Conservation (phyloP, 2,888 invertebrate genomes). For the Aromia moschata region DNA sequence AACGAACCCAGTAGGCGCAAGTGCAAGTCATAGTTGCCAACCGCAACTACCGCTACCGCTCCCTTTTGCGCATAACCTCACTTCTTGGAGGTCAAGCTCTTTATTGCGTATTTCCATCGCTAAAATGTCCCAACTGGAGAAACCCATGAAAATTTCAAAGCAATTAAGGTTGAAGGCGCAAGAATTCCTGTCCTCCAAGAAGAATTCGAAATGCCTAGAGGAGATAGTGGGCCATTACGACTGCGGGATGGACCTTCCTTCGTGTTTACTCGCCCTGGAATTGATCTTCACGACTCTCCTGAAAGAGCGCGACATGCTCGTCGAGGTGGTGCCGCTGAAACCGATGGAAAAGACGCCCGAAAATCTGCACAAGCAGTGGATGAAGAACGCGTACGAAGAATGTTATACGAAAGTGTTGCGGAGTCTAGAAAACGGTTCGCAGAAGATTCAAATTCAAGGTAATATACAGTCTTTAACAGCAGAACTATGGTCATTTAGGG, state of each 20-base stretch:
- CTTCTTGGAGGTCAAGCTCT: slow-evolving; percentile 18
- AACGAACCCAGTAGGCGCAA: background rate
- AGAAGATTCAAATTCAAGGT: slow-evolving; percentile 60
- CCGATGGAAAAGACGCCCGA: slow-evolving; percentile 69
- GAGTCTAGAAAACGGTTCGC: slow-evolving; percentile 63
- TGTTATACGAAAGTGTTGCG: slow-evolving; percentile 69
- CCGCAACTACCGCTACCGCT: background rate
- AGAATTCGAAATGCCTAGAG: slow-evolving; percentile 69
- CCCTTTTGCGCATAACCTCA: slow-evolving; percentile 22
- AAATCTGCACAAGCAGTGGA: slow-evolving; percentile 73
- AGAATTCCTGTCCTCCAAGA: slow-evolving; percentile 71
- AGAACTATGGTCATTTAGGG: no score
- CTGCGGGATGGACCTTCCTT: slow-evolving; percentile 62
- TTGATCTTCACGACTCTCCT: slow-evolving; percentile 76
- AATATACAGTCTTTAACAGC: slow-evolving; percentile 26
- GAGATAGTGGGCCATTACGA: slow-evolving; percentile 76
- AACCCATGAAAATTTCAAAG: slow-evolving; percentile 68
- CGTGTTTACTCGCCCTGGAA: slow-evolving; percentile 75
- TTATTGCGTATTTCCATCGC: slow-evolving; percentile 14
- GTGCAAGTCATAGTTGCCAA: slow-evolving; percentile 9
- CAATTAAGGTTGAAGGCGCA: slow-evolving; percentile 75
- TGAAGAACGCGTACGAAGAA: slow-evolving; percentile 75
- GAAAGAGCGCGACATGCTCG: slow-evolving; percentile 72
- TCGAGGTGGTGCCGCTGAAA: slow-evolving; percentile 70
- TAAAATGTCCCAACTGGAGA: slow-evolving; percentile 55